Evolutionary conservation across 1,140 invertebrate species (phyloP).

Genomic region (Rhopalosiphum maidis): DNA sequence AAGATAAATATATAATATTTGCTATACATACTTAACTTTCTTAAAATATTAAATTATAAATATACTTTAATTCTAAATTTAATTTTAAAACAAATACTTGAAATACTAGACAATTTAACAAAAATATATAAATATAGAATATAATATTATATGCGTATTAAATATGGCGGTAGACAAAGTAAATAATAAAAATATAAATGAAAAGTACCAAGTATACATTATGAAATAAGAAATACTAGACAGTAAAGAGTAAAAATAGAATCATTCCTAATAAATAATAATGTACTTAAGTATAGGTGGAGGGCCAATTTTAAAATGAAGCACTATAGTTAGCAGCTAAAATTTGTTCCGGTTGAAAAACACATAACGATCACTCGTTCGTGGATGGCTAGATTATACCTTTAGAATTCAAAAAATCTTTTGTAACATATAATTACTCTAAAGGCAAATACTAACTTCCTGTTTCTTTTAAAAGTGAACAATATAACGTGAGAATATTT

Average conservation of each 20-base stretch:
- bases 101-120: too few species aligned
- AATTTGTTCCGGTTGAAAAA: neutral
- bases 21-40: too few species aligned
- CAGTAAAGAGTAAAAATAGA: neutral
- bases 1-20: too few species aligned
- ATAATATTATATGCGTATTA: too few species aligned
- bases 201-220: neutral
- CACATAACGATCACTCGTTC: neutral
- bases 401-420: neutral
- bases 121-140: too few species aligned
- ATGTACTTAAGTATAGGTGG: neutral
- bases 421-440: neutral
- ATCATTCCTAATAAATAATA: neutral
- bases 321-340: neutral
- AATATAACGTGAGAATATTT: neutral
- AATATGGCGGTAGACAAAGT: neutral
- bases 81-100: too few species aligned
- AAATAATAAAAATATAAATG: neutral
- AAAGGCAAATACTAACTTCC: neutral
- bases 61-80: too few species aligned
- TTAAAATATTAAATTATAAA: too few species aligned
- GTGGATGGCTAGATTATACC: neutral
- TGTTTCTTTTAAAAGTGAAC: neutral
- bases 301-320: neutral
- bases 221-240: neutral